Evolutionary conservation across 2,888 invertebrate species (phyloP).

Genomic region (Catocala sponsa): DNA sequence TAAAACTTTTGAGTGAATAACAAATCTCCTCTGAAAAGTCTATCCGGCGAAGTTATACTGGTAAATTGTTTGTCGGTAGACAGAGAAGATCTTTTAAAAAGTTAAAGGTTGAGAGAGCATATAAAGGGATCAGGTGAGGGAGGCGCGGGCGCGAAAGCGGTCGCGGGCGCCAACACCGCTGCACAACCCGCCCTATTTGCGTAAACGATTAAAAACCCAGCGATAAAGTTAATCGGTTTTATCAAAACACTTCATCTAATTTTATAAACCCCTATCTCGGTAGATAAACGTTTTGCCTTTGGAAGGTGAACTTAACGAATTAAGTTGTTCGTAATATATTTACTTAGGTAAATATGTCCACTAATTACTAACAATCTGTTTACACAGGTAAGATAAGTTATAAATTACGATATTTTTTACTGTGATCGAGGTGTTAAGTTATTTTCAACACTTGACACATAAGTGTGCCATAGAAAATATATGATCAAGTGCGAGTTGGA

Average conservation of each 20-base stretch:
- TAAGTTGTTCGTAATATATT: neutral
- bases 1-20: constrained; percentile 87
- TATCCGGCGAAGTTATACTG: constrained; percentile 80
- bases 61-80: constrained; percentile 83
- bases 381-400: too few species aligned
- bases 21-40: constrained; percentile 85
- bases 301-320: constrained; percentile 8
- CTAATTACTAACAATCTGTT: too few species aligned
- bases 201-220: constrained; percentile 41
- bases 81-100: constrained; percentile 77
- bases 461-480: too few species aligned
- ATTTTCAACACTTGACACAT: too few species aligned
- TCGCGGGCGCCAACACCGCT: constrained; percentile 3
- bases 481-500: too few species aligned
- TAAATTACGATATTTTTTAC: too few species aligned
- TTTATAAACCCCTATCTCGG: constrained; percentile 15
- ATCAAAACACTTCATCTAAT: constrained; percentile 28
- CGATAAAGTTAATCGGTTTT: constrained; percentile 32
- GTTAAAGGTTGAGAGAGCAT: constrained; percentile 74
- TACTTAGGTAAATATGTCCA: neutral
- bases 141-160: neutral
- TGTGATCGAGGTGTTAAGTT: too few species aligned
- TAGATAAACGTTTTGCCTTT: constrained; percentile 13
- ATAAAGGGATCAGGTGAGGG: constrained; percentile 66
- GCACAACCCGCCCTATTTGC: constrained; percentile 37